Evolutionary conservation across 2,113 vertebrate species (phyloP), one percentile per base, ranked within the genome.

Genomic region (Platysteira castanea): DNA sequence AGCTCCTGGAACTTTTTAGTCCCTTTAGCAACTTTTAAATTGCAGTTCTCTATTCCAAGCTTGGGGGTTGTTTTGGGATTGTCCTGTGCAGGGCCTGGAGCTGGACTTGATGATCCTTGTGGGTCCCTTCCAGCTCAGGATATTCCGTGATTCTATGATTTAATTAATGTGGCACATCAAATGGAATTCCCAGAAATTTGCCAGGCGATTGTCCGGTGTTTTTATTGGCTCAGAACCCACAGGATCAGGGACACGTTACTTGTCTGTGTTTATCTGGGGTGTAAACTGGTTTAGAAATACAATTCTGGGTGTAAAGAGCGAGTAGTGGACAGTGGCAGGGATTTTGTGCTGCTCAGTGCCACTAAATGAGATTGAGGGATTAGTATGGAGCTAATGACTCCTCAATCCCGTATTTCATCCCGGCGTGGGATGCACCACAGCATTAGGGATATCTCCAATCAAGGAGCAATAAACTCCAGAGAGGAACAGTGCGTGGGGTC

Each of bases 351-450:
- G 1, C 80, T 56, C 31, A 1, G 69, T 10, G 27, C 30, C 41
- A 4, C 93, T 68, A 50, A 84, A 82, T 53, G 88, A 39, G 93
- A 64, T 87, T 44, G 90, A 82, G 59, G 92, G 96, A 95, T 96
- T 93, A 93, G 84, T 7, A 4, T 19, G 79, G 13, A 14, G 82
- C 70, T 93, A 92, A 88, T 71, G 90, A 93, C 59, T 95, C 77
- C 73, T 92, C 47, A 59, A 5, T 89, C 84, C 88, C 0, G 1
- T 8, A 0, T 67, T 54, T 69, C 39, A 54, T 53, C 82, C 75
- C 0, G 0, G 16, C 3, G 0, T 24, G 64, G 75, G 49, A 39
- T 7, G 26, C 61, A 9, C 59, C 42, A 17, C 65, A 22, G 77
- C 37, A 4, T 79, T 65, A 23, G 18, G 59, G 53, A 15, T 76